A percentile compares a stretch with the other conserved stretches of the same genome.
Evolutionary conservation across 35 echinoderm and acorn worm species (phyloP).

Genomic region (Holothuria glaberrima): DNA sequence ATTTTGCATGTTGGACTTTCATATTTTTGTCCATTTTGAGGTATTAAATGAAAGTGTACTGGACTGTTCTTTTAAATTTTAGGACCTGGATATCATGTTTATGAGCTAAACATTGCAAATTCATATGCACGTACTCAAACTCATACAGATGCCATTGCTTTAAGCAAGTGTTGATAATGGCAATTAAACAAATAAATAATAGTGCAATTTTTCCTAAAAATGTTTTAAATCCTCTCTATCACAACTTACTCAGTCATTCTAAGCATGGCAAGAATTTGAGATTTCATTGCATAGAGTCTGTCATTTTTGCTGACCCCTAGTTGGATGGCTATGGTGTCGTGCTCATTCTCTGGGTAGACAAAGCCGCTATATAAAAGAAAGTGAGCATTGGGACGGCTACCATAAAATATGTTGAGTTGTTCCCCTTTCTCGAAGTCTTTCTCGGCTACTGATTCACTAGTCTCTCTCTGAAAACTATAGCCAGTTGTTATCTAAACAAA

Average conservation of each 20-base stretch:
- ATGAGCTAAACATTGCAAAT: no score
- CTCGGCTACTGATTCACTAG: conserved; percentile 71
- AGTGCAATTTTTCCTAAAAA: neutral
- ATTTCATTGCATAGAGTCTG: conserved; percentile 86
- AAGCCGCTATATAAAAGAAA: conserved; percentile 91
- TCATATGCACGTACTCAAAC: no score
- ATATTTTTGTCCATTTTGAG: no score
- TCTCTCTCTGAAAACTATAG: conserved; percentile 64
- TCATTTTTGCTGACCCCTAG: conserved; percentile 96
- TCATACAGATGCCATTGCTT: no score
- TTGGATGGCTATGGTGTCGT: conserved; percentile 82
- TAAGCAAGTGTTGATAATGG: no score
- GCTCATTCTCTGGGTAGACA: conserved; percentile 78
- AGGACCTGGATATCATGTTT: no score
- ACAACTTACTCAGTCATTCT: conserved; percentile 72
- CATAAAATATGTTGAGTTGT: conserved; percentile 92
- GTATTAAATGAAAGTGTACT: no score
- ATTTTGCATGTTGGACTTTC: no score
- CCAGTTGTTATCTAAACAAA: conserved; percentile 82
- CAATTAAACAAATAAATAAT: neutral
- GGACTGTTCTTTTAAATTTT: no score
- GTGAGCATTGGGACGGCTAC: conserved; percentile 77
- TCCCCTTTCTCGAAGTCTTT: conserved; percentile 63
- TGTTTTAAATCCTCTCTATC: no score
- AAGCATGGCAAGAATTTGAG: conserved; percentile 81